These are phyloP conservation scores for Corydoras sp. DNA, from an alignment of 2,113 vertebrate genomes.

Conservation along the genomic window DNA sequence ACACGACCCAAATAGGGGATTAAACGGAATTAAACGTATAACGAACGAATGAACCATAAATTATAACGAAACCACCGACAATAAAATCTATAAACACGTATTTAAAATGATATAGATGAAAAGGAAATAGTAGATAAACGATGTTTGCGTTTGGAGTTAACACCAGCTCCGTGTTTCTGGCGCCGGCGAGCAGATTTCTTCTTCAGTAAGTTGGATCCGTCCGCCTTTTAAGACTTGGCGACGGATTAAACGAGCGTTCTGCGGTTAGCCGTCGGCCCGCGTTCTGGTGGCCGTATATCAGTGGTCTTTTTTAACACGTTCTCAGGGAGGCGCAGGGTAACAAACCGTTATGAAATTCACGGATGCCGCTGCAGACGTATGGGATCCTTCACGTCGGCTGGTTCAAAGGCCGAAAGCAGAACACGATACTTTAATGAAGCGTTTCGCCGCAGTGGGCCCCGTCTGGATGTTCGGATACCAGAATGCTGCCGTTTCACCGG, in stretches of 20 bases:
- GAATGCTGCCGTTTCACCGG: conserved; percentile 51
- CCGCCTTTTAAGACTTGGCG: conserved; percentile 3
- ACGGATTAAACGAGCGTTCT: conserved; percentile 29
- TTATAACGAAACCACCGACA: too few relatives aligned
- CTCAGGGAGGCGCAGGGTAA: conserved; percentile 41
- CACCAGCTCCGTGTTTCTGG: too few relatives aligned
- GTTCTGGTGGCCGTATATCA: conserved; percentile 26
- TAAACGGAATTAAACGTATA: too few relatives aligned
- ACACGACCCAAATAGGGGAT: too few relatives aligned
- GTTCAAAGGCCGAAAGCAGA: neutral
- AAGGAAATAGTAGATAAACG: neutral
- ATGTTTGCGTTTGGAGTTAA: neutral
- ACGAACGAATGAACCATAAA: too few relatives aligned
- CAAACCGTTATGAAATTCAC: conserved; percentile 14
- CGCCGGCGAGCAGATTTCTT: too few relatives aligned
- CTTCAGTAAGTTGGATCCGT: conserved; percentile 14
- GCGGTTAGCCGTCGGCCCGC: conserved; percentile 16
- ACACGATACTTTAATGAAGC: neutral
- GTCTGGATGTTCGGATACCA: conserved; percentile 51
- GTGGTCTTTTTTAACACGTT: conserved; percentile 42
- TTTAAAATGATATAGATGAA: neutral
- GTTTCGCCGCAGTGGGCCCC: neutral
- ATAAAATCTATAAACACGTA: too few relatives aligned
- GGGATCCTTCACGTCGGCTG: too few relatives aligned
- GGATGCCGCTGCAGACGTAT: neutral